phyloP scores from a whole-genome alignment of 2,113 vertebrate species.

The Siniperca knerii region DNA sequence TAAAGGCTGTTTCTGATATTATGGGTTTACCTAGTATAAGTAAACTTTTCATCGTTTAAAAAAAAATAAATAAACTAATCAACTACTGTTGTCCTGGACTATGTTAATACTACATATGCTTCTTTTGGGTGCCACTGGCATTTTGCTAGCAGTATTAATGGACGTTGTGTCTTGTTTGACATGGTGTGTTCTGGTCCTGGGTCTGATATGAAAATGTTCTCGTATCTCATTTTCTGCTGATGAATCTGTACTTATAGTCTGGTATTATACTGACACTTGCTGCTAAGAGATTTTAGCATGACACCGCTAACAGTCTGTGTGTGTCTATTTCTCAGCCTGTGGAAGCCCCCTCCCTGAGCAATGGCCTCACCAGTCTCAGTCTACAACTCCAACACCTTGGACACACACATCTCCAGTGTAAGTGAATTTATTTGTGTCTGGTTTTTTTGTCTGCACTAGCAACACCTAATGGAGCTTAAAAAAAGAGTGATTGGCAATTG shows the following conservation, averaged over 20 bases:
- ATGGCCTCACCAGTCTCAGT: constrained; percentile 77
- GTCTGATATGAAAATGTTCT: not conserved
- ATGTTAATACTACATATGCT: not conserved
- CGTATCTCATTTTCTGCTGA: not conserved
- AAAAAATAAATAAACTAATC: too few species aligned
- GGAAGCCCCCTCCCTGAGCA: constrained; percentile 57
- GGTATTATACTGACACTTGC: not conserved
- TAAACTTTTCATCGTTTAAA: too few species aligned
- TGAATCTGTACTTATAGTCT: not conserved
- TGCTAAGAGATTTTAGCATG: not conserved
- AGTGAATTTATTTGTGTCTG: constrained; percentile 36
- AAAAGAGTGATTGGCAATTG: not conserved
- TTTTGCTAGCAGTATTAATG: not conserved
- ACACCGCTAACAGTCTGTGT: not conserved
- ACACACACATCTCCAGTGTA: constrained; percentile 77
- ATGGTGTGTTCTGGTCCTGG: not conserved
- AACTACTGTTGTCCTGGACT: too few species aligned
- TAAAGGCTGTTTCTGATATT: too few species aligned
- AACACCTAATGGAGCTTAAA: not conserved
- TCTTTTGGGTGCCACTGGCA: too few species aligned
- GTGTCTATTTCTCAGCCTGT: constrained; percentile 43
- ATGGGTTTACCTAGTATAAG: too few species aligned
- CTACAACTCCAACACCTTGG: constrained; percentile 76
- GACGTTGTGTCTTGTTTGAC: not conserved
- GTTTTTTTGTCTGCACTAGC: not conserved